phyloP scores from a whole-genome alignment of 2,113 vertebrate genomes.

The Numida meleagris region DNA sequence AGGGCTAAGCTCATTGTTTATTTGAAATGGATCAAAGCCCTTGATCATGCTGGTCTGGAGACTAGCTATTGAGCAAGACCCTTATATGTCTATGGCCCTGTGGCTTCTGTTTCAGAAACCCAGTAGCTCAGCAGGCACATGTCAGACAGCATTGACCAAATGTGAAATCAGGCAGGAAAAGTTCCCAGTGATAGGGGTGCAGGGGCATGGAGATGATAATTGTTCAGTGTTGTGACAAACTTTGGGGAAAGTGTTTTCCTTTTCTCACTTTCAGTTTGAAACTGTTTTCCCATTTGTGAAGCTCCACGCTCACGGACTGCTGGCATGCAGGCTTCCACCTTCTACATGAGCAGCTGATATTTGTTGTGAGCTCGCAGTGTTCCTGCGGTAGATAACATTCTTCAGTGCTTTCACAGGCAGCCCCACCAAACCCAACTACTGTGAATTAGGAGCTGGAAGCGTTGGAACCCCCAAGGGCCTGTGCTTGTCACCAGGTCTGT shows the following conservation, averaged over 20 bases:
- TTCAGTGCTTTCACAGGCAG: rapidly evolving
- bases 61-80: not conserved
- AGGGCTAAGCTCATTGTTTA: constrained; percentile 64
- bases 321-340: not conserved
- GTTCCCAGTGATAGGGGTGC: not conserved
- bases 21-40: constrained; percentile 64
- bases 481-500: not conserved
- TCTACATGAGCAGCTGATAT: not conserved
- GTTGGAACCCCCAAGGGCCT: rapidly evolving
- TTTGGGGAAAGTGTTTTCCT: not conserved
- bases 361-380: not conserved
- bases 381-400: not conserved
- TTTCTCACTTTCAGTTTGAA: not conserved
- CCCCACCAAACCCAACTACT: not conserved
- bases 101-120: not conserved
- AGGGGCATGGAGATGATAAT: not conserved
- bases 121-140: not conserved
- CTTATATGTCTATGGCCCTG: not conserved
- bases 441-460: rapidly evolving
- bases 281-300: not conserved
- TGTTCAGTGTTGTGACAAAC: not conserved
- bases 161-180: not conserved
- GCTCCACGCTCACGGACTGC: not conserved
- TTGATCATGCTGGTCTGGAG: constrained; percentile 18
- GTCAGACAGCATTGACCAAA: not conserved